Percentiles rank a stretch among this genome's conserved stretches.
phyloP scores from a whole-genome alignment of 2,797 vertebrate genomes.

The Notolepis coatsorum region DNA sequence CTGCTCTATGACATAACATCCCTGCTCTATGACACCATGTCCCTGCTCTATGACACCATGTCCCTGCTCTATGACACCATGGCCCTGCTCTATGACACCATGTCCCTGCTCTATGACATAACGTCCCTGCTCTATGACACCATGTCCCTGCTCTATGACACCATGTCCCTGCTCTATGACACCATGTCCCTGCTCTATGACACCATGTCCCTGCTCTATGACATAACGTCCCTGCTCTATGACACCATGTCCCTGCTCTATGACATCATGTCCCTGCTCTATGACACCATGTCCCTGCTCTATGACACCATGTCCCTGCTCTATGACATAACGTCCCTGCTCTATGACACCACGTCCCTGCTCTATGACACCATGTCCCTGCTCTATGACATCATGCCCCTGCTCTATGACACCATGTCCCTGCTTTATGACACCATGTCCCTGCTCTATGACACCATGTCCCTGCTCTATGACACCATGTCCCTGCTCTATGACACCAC shows the following conservation, averaged over 20 bases:
- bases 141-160: constrained; percentile 56
- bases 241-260: constrained; percentile 41
- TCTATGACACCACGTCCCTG: constrained; percentile 44
- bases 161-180: constrained; percentile 36
- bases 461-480: constrained; percentile 54
- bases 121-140: constrained; percentile 52
- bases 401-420: constrained; percentile 47
- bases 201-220: no score
- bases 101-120: constrained; percentile 47
- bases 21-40: constrained; percentile 45
- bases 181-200: constrained; percentile 51
- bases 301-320: no score
- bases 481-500: constrained; percentile 48
- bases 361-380: constrained; percentile 44
- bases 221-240: constrained; percentile 39
- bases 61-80: constrained; percentile 53
- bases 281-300: constrained; percentile 43
- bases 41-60: constrained; percentile 50
- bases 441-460: constrained; percentile 50
- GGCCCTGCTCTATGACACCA: constrained; percentile 49
- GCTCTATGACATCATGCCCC: constrained; percentile 62
- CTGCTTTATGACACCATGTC: constrained; percentile 58
- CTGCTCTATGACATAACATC: constrained; percentile 58
- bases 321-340: constrained; percentile 29
- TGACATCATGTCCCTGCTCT: no score